These are phyloP conservation scores for Penaeus japonicus DNA, from an alignment of 1,140 invertebrate species.

Conservation along the genomic window DNA sequence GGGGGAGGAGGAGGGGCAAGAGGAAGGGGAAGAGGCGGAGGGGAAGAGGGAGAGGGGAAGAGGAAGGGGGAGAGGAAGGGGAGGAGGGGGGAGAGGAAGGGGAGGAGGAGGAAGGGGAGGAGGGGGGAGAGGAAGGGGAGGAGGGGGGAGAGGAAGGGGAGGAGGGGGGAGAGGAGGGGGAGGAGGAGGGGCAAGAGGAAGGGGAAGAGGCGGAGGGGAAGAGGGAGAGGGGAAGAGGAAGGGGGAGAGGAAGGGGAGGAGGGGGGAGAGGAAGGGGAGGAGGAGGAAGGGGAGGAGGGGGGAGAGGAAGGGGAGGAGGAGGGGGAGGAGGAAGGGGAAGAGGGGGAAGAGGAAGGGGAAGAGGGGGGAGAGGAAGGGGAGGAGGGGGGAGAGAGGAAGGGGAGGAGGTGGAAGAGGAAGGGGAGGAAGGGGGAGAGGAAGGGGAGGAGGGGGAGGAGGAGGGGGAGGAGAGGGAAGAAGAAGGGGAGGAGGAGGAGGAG, in stretches of 20 bases:
- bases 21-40: background rate
- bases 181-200: background rate
- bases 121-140: background rate
- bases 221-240: background rate
- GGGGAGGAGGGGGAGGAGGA: background rate
- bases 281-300: background rate
- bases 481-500: background rate
- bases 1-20: background rate
- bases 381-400: background rate
- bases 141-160: background rate
- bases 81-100: background rate
- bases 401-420: too few relatives aligned
- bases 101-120: background rate
- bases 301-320: background rate
- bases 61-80: background rate
- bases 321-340: background rate
- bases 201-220: background rate
- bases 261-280: background rate
- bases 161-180: background rate
- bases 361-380: background rate
- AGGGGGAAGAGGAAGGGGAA: background rate
- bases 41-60: background rate
- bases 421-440: background rate
- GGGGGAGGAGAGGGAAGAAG: background rate
- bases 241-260: background rate